Conservation (phyloP, 2,888 invertebrate genomes). For the Hypomecis punctinalis region DNA sequence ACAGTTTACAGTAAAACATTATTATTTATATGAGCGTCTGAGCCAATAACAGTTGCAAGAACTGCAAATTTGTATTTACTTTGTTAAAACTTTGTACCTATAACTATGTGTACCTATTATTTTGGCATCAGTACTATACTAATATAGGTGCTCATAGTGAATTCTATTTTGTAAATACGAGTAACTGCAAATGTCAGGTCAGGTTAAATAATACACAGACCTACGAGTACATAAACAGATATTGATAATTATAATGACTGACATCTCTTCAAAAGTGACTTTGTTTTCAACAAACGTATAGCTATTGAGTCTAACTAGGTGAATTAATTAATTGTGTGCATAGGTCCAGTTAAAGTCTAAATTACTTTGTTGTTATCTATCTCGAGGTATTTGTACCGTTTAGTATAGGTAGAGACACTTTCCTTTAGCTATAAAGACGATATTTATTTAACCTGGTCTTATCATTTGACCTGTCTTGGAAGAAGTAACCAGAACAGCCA, state of each 20-base stretch:
- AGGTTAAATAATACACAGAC: conserved; percentile 12
- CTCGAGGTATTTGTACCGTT: neutral
- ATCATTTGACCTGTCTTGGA: conserved; percentile 7
- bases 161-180: conserved; percentile 10
- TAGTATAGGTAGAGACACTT: conserved; percentile 1
- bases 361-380: conserved; percentile 3
- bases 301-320: neutral
- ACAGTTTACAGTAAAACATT: too few species aligned
- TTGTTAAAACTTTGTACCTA: neutral
- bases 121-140: neutral
- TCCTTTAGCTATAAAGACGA: neutral
- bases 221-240: conserved; percentile 18
- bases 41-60: too few species aligned
- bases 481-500: neutral
- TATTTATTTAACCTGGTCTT: conserved; percentile 5
- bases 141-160: neutral
- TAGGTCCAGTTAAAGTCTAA: conserved; percentile 1
- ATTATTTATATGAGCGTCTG: too few species aligned
- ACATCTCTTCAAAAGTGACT: conserved; percentile 16
- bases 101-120: neutral
- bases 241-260: conserved; percentile 23
- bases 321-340: conserved; percentile 3
- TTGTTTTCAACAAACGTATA: conserved; percentile 16
- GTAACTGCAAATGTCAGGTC: conserved; percentile 10
- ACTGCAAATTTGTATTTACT: too few species aligned